These are phyloP conservation scores for Colletes collaris DNA, from an alignment of 2,888 invertebrate species.

Conservation along the genomic window DNA sequence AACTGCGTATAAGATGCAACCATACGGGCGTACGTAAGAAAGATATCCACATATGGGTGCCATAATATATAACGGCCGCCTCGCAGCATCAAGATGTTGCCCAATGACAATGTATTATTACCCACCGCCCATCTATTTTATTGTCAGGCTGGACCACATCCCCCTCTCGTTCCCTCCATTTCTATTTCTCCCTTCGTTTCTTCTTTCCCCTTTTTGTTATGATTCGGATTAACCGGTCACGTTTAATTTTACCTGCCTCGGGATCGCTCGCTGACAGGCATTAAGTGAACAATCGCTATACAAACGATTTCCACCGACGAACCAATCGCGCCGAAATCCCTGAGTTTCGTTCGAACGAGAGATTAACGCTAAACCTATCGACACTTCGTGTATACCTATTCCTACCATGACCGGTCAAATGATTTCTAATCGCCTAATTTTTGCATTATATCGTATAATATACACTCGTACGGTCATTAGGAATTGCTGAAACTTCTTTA, in stretches of 20 bases:
- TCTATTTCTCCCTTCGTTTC: background rate
- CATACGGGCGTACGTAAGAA: slow-evolving; percentile 7
- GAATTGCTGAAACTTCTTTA: too few species aligned
- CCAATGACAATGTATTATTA: slow-evolving; percentile 78
- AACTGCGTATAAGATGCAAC: slow-evolving; percentile 28
- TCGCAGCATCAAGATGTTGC: slow-evolving; percentile 75
- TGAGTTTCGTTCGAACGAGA: too few species aligned
- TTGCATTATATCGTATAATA: too few species aligned
- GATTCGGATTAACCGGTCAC: slow-evolving; percentile 63
- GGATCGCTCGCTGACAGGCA: slow-evolving; percentile 28
- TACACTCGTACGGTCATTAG: too few species aligned
- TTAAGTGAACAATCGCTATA: slow-evolving; percentile 13
- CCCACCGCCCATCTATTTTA: slow-evolving; percentile 67
- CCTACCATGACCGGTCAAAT: too few species aligned
- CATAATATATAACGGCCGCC: slow-evolving; percentile 73
- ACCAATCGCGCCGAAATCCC: too few species aligned
- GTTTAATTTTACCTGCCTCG: slow-evolving; percentile 65
- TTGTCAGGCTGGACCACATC: slow-evolving; percentile 24
- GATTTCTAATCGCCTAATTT: too few species aligned
- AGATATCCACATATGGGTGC: slow-evolving; percentile 21
- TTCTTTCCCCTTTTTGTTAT: slow-evolving; percentile 25
- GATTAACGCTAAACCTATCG: too few species aligned
- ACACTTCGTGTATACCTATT: too few species aligned
- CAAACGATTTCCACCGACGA: too few species aligned
- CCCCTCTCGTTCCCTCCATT: slow-evolving; percentile 30